Base-by-base conservation (phyloP, 2,888 invertebrate genomes). In the Sarcophaga rosellei region DNA sequence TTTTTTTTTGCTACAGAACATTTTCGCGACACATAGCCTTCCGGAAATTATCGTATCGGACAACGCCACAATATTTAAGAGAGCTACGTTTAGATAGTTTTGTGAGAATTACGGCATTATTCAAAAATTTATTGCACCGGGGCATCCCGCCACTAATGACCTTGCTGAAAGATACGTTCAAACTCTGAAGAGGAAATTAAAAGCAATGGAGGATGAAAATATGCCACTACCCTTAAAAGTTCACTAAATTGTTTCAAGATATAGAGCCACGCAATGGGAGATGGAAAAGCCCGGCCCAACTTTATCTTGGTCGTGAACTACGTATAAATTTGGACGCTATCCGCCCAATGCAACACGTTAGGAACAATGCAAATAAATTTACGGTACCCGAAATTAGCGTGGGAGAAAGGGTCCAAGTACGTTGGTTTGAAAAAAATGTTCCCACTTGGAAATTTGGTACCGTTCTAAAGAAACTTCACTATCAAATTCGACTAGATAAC, bases 171-270 rank as follows among this genome's bases (percentile, higher is more conserved):
- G 25, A 25, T 25, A 25, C 25, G 5, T 25, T 25, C 25, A 25
- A 25, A 25, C 25, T 25, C 35, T 35, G 11, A 84, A 87, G 53
- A 47, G 57, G 12, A 76, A 80, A 65, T 47, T 83, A 59, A 80
- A 76, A 70, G 57, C 83, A 10, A 83, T 83, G 82, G 57, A 63
- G 57, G 63, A 76, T 47, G 76, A 76, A 57, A 59, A 73, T 90
- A 95, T 95, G 94, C 95, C 87, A 20, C 21, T 83, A 3, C 21
- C 21, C 45, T 68, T 59, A 12, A 86, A 77, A 70, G 25, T 81
- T 0, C 75, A 63, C 57, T 70, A 75, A 81, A 72, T 53, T 66
- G 45, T 72, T 59, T 59, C 44, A 8, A 57, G 83, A 23, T 85
- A 82, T 65, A 53, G 82, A 25, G 81, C 81, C 20, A 87, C 84